phyloP scores from a whole-genome alignment of 2,797 vertebrate species.

The Uromys caudimaculatus region DNA sequence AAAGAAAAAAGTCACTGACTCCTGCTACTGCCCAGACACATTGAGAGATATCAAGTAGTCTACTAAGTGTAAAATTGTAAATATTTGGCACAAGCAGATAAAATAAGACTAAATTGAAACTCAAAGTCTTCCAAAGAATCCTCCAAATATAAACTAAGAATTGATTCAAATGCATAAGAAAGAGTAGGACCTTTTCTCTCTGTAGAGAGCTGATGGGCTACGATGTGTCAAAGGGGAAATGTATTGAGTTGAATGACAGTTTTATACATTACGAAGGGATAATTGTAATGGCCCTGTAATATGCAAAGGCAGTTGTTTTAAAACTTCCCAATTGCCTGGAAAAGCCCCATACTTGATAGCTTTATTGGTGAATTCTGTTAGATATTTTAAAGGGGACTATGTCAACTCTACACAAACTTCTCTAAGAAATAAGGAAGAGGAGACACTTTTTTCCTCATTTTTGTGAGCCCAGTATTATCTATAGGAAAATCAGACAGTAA shows the following conservation, averaged over 20 bases:
- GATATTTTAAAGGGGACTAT: background rate
- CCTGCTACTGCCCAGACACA: background rate
- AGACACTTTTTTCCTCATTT: background rate
- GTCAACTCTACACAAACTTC: background rate
- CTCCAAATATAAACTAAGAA: background rate
- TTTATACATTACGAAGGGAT: background rate
- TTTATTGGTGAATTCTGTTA: background rate
- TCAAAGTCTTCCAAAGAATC: background rate
- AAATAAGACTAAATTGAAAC: background rate
- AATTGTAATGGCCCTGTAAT: background rate
- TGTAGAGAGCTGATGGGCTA: background rate
- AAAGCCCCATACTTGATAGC: background rate
- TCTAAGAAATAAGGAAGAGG: background rate
- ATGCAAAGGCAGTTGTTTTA: background rate
- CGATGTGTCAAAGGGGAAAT: background rate
- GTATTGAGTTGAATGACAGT: background rate
- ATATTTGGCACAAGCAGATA: background rate
- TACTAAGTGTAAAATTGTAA: background rate
- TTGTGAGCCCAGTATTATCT: background rate
- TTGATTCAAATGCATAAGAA: background rate
- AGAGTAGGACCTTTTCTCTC: background rate
- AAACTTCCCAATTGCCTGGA: background rate
- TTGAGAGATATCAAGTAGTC: no score
- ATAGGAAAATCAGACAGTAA: background rate
- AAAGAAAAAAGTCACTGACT: background rate